Percentiles rank a stretch among this genome's conserved stretches.
phyloP scores from a whole-genome alignment of 2,797 vertebrate species.

The Onychomys arenicola region DNA sequence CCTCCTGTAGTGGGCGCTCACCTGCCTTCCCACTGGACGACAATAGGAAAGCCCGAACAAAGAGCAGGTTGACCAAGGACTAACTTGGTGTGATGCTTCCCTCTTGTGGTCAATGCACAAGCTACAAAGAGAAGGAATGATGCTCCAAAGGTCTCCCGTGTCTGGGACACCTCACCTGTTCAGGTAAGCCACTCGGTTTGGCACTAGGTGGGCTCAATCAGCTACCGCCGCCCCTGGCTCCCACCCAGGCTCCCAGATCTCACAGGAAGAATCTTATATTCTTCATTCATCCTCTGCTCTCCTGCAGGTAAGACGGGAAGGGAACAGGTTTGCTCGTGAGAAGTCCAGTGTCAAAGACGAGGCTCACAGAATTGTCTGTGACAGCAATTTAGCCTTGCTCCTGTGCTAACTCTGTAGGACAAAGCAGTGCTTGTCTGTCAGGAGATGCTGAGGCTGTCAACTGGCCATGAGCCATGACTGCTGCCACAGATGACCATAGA shows the following conservation, averaged over 20 bases:
- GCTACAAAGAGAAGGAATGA: neutral
- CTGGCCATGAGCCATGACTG: neutral
- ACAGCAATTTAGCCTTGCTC: neutral
- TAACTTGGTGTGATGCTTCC: conserved; percentile 86
- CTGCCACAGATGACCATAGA: neutral
- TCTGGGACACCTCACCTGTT: neutral
- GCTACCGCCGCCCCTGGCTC: too few species aligned
- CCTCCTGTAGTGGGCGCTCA: neutral
- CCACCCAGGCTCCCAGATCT: neutral
- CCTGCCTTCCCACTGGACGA: conserved; percentile 10
- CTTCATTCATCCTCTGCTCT: neutral
- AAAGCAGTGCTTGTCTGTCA: neutral
- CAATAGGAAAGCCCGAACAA: conserved; percentile 71
- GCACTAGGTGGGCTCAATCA: neutral
- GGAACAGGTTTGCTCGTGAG: neutral
- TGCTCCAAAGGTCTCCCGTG: neutral
- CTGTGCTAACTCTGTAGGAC: neutral
- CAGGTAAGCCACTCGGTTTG: neutral
- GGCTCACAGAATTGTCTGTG: neutral
- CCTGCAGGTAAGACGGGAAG: neutral
- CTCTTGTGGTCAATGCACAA: conserved; percentile 85
- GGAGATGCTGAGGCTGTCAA: neutral
- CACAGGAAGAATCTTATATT: neutral
- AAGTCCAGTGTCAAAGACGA: neutral
- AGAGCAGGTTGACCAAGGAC: conserved; percentile 70